phyloP scores from a whole-genome alignment of 92 coral and sea anemone genomes.

The Montipora capitata region DNA sequence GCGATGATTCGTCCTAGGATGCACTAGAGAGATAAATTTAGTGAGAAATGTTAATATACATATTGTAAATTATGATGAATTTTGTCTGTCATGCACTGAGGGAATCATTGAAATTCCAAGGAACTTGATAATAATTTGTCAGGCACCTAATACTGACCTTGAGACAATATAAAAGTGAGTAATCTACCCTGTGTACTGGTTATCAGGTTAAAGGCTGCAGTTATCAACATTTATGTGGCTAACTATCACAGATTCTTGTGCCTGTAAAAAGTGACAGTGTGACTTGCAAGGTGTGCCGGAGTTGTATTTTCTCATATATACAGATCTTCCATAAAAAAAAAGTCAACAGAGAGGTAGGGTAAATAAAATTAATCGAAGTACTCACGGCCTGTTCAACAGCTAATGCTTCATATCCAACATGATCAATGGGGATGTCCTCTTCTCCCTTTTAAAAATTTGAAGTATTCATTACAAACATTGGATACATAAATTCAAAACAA shows the following conservation, averaged over 20 bases:
- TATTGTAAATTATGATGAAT: not conserved
- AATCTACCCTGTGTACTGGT: slow-evolving; percentile 13
- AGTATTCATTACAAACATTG: slow-evolving; percentile 6
- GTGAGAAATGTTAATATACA: not conserved
- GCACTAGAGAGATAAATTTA: not conserved
- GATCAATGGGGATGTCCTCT: slow-evolving; percentile 1
- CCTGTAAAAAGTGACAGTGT: slow-evolving; percentile 21
- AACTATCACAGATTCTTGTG: slow-evolving; percentile 30
- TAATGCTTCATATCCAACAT: not conserved
- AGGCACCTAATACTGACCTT: not conserved
- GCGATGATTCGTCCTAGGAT: not conserved
- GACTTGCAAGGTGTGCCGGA: slow-evolving; percentile 24
- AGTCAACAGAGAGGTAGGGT: slow-evolving; percentile 2
- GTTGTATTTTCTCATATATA: slow-evolving; percentile 12
- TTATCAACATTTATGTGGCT: slow-evolving; percentile 22
- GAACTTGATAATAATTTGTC: not conserved
- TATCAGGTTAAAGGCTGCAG: slow-evolving; percentile 24
- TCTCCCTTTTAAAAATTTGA: slow-evolving; percentile 8
- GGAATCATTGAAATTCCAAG: not conserved
- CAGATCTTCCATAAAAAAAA: not conserved
- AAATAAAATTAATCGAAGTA: not conserved
- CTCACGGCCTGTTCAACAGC: slow-evolving; percentile 4
- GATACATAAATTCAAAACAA: not conserved
- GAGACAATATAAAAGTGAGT: not conserved
- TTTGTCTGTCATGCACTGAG: not conserved